A percentile compares a stretch with the other conserved stretches of the same genome.
Evolutionary conservation across 1,140 invertebrate genomes (phyloP).

Genomic region (Riptortus pedestris): DNA sequence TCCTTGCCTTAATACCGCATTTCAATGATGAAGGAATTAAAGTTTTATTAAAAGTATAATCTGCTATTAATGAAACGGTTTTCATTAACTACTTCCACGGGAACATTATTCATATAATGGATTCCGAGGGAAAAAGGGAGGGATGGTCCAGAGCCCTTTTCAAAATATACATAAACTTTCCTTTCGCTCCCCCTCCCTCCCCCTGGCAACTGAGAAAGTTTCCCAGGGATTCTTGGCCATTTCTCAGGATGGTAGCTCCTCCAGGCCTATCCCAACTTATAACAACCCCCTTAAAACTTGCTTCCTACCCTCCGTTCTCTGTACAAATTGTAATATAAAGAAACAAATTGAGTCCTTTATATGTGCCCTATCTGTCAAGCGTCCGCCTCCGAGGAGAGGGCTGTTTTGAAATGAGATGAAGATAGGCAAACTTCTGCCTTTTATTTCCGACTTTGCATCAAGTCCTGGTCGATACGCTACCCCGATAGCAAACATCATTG

Average conservation of each 20-base stretch:
- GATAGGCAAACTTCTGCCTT: too few species aligned
- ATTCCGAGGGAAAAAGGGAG: neutral
- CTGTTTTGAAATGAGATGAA: too few species aligned
- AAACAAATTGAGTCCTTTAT: constrained; percentile 13
- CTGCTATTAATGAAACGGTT: constrained; percentile 21
- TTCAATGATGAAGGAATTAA: too few species aligned
- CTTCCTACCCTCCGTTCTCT: neutral
- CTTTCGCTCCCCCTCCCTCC: too few species aligned
- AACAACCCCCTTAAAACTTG: constrained; percentile 16
- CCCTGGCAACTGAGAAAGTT: neutral
- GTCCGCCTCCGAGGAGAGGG: too few species aligned
- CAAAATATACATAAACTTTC: constrained; percentile 16
- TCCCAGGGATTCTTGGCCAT: constrained; percentile 11
- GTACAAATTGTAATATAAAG: constrained; percentile 10
- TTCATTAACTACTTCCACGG: constrained; percentile 19
- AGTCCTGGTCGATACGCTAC: too few species aligned
- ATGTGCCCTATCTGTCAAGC: neutral
- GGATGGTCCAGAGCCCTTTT: neutral
- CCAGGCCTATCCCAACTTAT: constrained; percentile 9
- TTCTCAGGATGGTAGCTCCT: neutral
- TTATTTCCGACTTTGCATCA: too few species aligned
- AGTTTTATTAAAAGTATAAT: constrained; percentile 20
- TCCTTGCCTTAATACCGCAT: too few species aligned
- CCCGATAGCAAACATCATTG: too few species aligned
- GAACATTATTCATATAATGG: constrained; percentile 21